These are phyloP conservation scores for Philereme transversata DNA, from an alignment of 2,888 invertebrate species.

Conservation along the genomic window DNA sequence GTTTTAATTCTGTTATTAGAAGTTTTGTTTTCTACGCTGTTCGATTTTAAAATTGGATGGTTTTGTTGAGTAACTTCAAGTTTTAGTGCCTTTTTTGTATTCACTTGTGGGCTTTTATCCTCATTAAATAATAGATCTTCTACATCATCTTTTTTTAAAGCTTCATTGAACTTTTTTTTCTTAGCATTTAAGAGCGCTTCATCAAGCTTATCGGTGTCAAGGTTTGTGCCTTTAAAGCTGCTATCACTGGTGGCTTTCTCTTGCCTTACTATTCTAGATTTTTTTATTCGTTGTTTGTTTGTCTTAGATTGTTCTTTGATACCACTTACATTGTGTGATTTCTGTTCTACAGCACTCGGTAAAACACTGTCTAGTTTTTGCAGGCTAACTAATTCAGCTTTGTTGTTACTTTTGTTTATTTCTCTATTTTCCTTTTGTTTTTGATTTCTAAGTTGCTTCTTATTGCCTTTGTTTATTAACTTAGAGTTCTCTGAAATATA, in stretches of 20 bases:
- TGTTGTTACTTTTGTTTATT: constrained; percentile 9
- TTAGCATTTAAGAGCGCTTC: constrained; percentile 59
- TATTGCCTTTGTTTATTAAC: constrained; percentile 18
- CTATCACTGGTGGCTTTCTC: constrained; percentile 32
- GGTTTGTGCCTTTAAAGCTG: constrained; percentile 39
- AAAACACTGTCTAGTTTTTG: constrained; percentile 13
- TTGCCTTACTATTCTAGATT: constrained; percentile 29
- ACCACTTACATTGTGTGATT: not conserved
- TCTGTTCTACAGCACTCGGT: constrained; percentile 2
- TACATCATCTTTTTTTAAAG: constrained; percentile 50
- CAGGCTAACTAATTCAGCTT: not conserved
- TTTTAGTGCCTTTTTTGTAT: constrained; percentile 17
- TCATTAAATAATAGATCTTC: constrained; percentile 51
- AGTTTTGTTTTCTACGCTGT: too few relatives aligned
- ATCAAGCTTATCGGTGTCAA: constrained; percentile 56
- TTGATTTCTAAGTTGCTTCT: constrained; percentile 4
- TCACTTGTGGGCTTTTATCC: constrained; percentile 33
- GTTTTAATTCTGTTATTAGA: not conserved
- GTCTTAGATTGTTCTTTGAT: constrained; percentile 13
- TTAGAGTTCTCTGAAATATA: constrained; percentile 19
- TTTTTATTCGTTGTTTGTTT: constrained; percentile 15
- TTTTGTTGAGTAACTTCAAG: not conserved
- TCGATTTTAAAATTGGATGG: constrained; percentile 2
- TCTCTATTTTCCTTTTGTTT: not conserved
- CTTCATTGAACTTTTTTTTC: constrained; percentile 60